Evolutionary conservation across 2,797 vertebrate genomes (phyloP).

Genomic region (Sarcoramphus papa): DNA sequence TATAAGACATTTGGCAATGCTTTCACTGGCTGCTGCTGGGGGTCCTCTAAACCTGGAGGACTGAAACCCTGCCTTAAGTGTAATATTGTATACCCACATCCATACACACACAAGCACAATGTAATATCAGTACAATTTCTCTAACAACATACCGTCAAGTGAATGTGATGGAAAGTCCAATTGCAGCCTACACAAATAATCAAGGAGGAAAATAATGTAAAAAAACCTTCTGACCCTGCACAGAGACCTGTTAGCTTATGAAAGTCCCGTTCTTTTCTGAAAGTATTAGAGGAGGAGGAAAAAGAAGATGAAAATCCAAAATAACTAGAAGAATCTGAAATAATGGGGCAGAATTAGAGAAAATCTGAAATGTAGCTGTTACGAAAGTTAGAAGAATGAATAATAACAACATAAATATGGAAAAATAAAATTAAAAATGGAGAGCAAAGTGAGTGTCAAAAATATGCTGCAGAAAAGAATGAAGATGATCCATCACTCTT

Average conservation of each 20-base stretch:
- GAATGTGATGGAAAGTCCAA: background rate
- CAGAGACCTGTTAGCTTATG: background rate
- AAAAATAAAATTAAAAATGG: background rate
- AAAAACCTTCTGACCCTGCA: background rate
- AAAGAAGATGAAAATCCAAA: background rate
- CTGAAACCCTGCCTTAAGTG: background rate
- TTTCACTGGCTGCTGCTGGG: background rate
- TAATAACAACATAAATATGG: background rate
- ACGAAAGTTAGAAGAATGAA: background rate
- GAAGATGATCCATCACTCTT: background rate
- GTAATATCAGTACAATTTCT: background rate
- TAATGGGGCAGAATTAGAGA: background rate
- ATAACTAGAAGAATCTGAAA: background rate
- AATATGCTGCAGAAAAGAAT: background rate
- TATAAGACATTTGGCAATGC: background rate
- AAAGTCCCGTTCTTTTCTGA: background rate
- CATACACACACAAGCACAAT: rapidly evolving
- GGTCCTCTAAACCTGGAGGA: background rate
- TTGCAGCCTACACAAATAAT: background rate
- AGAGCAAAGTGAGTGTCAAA: background rate
- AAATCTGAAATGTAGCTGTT: background rate
- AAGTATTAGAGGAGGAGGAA: background rate
- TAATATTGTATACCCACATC: background rate
- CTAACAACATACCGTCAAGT: background rate
- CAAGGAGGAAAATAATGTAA: background rate